These are phyloP conservation scores for Podarcis muralis DNA, from an alignment of 2,113 vertebrate species.

Conservation along the genomic window DNA sequence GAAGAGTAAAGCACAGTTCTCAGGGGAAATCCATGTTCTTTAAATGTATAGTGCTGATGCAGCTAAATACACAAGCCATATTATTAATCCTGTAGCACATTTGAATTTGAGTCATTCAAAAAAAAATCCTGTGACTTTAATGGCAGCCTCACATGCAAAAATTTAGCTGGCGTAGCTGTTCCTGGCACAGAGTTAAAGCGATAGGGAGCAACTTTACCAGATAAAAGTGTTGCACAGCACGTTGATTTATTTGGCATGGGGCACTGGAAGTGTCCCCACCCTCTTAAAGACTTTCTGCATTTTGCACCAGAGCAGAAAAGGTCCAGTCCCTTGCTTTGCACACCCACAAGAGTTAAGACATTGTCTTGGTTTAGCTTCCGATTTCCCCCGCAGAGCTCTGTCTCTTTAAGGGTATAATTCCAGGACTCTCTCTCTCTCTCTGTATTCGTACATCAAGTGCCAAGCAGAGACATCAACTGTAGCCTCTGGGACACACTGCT, in stretches of 20 bases:
- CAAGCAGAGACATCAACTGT: conserved; percentile 84
- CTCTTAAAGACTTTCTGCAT: background rate
- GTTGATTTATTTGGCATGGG: background rate
- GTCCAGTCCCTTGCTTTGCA: background rate
- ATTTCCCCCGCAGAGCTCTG: conserved; percentile 10
- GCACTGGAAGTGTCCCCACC: background rate
- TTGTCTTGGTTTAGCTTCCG: background rate
- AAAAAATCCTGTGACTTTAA: background rate
- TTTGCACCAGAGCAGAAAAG: background rate
- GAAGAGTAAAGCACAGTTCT: too few species aligned
- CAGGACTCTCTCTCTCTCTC: conserved; percentile 42
- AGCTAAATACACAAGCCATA: background rate
- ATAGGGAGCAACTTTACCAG: background rate
- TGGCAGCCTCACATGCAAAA: too few species aligned
- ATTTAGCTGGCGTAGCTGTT: background rate
- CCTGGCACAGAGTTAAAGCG: background rate
- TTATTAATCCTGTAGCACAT: background rate
- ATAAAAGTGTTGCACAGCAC: background rate
- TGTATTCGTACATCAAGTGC: conserved; percentile 75
- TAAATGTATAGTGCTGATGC: too few species aligned
- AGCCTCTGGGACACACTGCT: conserved; percentile 78
- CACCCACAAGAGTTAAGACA: background rate
- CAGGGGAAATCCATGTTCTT: too few species aligned
- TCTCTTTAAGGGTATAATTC: conserved; percentile 72
- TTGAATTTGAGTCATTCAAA: background rate